Evolutionary conservation across 2,888 invertebrate genomes (phyloP), one percentile per base, ranked within the genome.

Genomic region (Nebria brevicollis): DNA sequence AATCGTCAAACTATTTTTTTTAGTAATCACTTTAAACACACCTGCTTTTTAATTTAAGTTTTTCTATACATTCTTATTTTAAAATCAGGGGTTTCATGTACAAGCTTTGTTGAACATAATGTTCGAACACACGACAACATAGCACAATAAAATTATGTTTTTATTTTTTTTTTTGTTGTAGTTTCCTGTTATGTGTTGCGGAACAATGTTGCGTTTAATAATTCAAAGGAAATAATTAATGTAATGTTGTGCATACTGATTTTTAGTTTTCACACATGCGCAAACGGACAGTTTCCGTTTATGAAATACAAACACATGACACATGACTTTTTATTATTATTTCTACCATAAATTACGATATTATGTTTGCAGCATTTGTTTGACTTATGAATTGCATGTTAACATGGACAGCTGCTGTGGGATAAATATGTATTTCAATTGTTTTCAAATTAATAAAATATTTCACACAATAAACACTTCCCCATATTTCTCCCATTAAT

Each of bases 191-290:
- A 26, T 13, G 34, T 26, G 34, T 70, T 25, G 70, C 70, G 70
- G 70, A 70, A 70, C 70, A 70, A 70, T 70, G 70, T 70, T 70
- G 5, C 70, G 70, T 70, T 70, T 70, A 70, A 70, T 70, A 70
- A 70, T 70, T 70, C 70, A 70, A 70, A 70, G 70, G 70, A 70
- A 70, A 70, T 70, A 70, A 70, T 70, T 70, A 70, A 70, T 70
- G 70, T 70, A 70, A 70, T 70, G 70, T 25, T 70, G 70, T 70
- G 70, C 25, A 70, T 70, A 70, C 70, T 70, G 70, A 70, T 70
- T 68, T 25, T 25, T 15, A 26, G 70, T 70, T 54, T 54, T 54
- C 54, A 11, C 54, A 13, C 54, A 54, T 54, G 54, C 54, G 54
- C 54, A 54, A 54, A 54, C 54, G 1, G 54, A 54, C 54, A 6